These are phyloP conservation scores for Phylloscopus trochiloides DNA, from an alignment of 2,113 vertebrate genomes.

Conservation along the genomic window DNA sequence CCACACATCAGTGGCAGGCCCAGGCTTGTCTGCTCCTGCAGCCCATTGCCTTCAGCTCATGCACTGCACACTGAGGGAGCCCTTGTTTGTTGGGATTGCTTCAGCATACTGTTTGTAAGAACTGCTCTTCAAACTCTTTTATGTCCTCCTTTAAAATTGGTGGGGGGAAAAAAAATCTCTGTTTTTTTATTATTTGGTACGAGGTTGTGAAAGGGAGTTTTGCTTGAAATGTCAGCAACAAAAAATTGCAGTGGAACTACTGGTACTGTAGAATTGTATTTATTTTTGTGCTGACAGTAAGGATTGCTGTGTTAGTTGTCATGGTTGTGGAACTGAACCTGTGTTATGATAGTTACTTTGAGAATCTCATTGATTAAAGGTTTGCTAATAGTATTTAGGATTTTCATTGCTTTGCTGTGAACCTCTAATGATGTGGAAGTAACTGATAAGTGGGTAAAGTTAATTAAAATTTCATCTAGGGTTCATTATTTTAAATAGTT, in stretches of 20 bases:
- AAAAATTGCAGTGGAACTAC: not conserved
- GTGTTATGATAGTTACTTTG: not conserved
- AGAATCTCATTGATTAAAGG: not conserved
- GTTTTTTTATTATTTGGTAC: not conserved
- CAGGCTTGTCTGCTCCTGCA: constrained; percentile 37
- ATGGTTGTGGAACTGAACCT: not conserved
- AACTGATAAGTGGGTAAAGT: not conserved
- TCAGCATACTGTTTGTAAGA: rapidly evolving
- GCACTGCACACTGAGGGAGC: not conserved
- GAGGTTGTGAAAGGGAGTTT: not conserved
- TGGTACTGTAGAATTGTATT: not conserved
- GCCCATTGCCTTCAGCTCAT: not conserved
- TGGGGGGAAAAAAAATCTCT: not conserved
- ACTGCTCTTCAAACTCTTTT: not conserved
- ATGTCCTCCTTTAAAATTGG: not conserved
- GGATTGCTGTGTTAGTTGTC: not conserved
- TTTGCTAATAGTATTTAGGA: not conserved
- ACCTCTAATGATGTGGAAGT: not conserved
- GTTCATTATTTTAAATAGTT: not conserved
- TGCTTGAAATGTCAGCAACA: not conserved
- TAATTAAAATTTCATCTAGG: not conserved
- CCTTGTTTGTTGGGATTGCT: not conserved
- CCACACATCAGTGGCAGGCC: constrained; percentile 18
- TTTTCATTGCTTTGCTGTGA: not conserved
- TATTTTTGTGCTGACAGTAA: not conserved